Conservation (phyloP, 2,113 vertebrate species). For the Australoheros scitulus region DNA sequence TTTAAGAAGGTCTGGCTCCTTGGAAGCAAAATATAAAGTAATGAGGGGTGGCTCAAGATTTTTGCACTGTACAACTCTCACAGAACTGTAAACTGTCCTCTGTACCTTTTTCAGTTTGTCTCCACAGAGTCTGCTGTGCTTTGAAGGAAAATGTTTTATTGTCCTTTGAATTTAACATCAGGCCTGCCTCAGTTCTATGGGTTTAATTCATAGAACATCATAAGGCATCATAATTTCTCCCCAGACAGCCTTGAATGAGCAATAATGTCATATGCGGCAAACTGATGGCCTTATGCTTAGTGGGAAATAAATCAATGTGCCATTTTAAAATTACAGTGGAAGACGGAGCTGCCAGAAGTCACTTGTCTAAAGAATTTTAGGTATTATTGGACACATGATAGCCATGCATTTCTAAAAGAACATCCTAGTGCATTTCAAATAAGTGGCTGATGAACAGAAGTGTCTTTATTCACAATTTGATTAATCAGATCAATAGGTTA, state of each 20-base stretch:
- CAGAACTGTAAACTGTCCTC: background rate
- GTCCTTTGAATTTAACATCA: slow-evolving; percentile 52
- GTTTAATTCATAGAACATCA: slow-evolving; percentile 56
- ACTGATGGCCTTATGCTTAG: slow-evolving; percentile 51
- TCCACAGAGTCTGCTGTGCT: slow-evolving; percentile 31
- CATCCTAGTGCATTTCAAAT: background rate
- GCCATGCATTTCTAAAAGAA: background rate
- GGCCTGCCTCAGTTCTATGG: slow-evolving; percentile 57
- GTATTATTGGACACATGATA: slow-evolving; percentile 5
- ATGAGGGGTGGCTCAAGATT: background rate
- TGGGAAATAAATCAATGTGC: slow-evolving; percentile 48
- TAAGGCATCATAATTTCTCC: slow-evolving; percentile 57
- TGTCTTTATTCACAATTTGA: slow-evolving; percentile 18
- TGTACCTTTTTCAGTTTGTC: slow-evolving; percentile 35
- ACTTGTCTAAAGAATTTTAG: background rate
- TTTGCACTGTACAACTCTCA: background rate
- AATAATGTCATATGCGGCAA: slow-evolving; percentile 41
- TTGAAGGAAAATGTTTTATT: slow-evolving; percentile 40
- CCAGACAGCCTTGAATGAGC: slow-evolving; percentile 61
- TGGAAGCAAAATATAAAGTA: no score
- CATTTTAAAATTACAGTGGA: slow-evolving; percentile 14
- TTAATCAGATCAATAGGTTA: slow-evolving; percentile 29
- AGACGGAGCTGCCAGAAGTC: background rate
- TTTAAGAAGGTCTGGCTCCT: no score
- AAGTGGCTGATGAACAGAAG: slow-evolving; percentile 22